Base-by-base conservation (phyloP, 2,797 vertebrate genomes). In the Notolepis coatsorum region DNA sequence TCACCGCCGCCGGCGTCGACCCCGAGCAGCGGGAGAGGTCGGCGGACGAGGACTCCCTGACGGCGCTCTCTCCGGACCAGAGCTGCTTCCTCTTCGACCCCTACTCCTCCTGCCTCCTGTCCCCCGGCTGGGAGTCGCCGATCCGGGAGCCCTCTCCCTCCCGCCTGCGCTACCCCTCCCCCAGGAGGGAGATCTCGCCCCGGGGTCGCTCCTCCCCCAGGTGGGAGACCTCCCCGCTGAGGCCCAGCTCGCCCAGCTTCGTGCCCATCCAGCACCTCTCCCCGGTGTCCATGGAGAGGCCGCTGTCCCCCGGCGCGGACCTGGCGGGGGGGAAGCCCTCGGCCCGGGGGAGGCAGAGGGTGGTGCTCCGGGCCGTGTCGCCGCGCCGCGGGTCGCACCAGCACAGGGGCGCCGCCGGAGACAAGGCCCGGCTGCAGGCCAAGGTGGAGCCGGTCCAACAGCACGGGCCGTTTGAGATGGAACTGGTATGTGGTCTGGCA, bases 351-450 rank as follows among this genome's bases (percentile, higher is more conserved):
- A 92, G 94, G 73, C 96, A 96, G 15, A 91, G 96, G 89, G 89
- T 95, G 4, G 92, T 95, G 0, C 90, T 97, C 42, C 93, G 97
- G 91, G 95, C 96, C 0, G 88, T 95, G 2, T 99, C 97, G n/a
- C 97, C 97, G 23, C 92, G 96, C 64, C 93, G 96, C 87, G 96
- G 96, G 66, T 93, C 94, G 8, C 95, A 96, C 74, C 96, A 96
- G 75, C 84, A 92, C 68, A 94, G 94, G 80, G 92, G 94, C 31
- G 75, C 90, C 0, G 75, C 90, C 0, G 76, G 95, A 56, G 91
- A 96, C 59, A 91, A 90, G 71, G 71, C 35, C 78, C 69, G 88
- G 70, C 84, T 85, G 20, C 88, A 86, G 27, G 79, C 81, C 0
- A 91, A 90, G 79, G 73, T 89, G 28, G 89, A 91, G 49, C 63